These are phyloP conservation scores for Petrocephalus microphthalmus DNA, from an alignment of 2,113 vertebrate species.

Conservation along the genomic window DNA sequence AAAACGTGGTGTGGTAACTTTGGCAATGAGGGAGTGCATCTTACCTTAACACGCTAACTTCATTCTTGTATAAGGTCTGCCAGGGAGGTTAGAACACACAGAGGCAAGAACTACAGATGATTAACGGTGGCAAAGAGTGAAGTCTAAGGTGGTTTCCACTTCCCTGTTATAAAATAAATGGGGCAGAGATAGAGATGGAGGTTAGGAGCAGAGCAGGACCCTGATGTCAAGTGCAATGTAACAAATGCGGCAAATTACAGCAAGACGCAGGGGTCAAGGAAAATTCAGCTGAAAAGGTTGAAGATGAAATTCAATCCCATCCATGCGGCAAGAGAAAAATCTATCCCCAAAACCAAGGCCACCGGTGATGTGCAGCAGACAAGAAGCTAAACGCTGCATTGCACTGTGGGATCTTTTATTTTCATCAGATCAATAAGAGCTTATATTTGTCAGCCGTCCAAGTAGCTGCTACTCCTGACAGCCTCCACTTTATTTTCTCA, in stretches of 20 bases:
- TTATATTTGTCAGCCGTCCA: slow-evolving; percentile 99
- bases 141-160: slow-evolving; percentile 55
- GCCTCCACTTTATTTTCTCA: slow-evolving; percentile 93
- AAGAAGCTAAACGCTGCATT: slow-evolving; percentile 98
- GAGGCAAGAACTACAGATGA: slow-evolving; percentile 58
- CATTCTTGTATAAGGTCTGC: slow-evolving; percentile 88
- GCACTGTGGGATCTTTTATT: slow-evolving; percentile 98
- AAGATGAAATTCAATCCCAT: slow-evolving; percentile 93
- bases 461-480: slow-evolving; percentile 99
- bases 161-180: slow-evolving; percentile 65
- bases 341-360: slow-evolving; percentile 87
- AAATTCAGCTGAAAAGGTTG: slow-evolving; percentile 89
- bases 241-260: slow-evolving; percentile 80
- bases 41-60: slow-evolving; percentile 95
- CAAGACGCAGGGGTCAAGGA: slow-evolving; percentile 85
- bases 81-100: slow-evolving; percentile 69
- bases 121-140: slow-evolving; percentile 61
- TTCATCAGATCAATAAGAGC: slow-evolving; percentile 99
- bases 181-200: slow-evolving; percentile 4
- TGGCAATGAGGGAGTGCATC: slow-evolving; percentile 25
- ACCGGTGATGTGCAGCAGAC: slow-evolving; percentile 83
- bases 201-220: slow-evolving; percentile 34
- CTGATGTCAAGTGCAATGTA: slow-evolving; percentile 72
- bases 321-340: slow-evolving; percentile 79
- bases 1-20: not conserved